Evolutionary conservation across 2,113 vertebrate genomes (phyloP), one percentile per base, ranked within the genome.

Genomic region (Pseudorasbora parva): DNA sequence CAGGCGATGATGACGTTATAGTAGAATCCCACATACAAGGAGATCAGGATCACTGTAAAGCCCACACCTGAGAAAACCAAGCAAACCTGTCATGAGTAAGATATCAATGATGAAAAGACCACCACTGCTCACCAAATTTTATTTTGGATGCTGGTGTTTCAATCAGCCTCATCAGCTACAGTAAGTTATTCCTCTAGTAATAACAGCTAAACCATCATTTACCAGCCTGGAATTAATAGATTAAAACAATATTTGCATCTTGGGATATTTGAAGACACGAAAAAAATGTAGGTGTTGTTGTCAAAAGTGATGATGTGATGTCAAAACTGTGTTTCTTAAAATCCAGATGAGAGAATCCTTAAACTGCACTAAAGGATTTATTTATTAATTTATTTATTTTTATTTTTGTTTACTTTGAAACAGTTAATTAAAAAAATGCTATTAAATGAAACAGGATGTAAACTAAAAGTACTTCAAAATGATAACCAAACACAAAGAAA

Each of bases 1-100:
- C 95, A 96, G 84, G 95, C 94, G 85, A 96, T 96, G 88, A 96
- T 96, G 78, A 96, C 95, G 19, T 96, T 96, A 76, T 96, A 96
- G 92, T 95, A 96, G 91, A 96, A 96, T 30, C 95, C 95, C 57
- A 96, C 95, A 19, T 96, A 96, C 23, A 96, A 91, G 12, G 95
- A 95, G 89, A 96, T 96, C 77, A 96, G 92, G 91, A 96, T 96
- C 76, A 96, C 95, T 0, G 95, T 95, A 64, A 94, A 96, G 74
- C 95, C 95, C n/a, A 96, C 95, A 19, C 95, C 95, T 96, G 87
- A 19, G 56, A 56, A 81, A 77, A 74, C 43, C 43, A 21, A 73
- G 45, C n/a, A 73, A 49, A 49, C 41, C 15, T 68, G 33, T 41
- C 1, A 6, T 2, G 51, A 54, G 17, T 21, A 54, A 68, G 64